Base-by-base conservation (phyloP, 2,888 invertebrate genomes). In the Poecilus cupreus region DNA sequence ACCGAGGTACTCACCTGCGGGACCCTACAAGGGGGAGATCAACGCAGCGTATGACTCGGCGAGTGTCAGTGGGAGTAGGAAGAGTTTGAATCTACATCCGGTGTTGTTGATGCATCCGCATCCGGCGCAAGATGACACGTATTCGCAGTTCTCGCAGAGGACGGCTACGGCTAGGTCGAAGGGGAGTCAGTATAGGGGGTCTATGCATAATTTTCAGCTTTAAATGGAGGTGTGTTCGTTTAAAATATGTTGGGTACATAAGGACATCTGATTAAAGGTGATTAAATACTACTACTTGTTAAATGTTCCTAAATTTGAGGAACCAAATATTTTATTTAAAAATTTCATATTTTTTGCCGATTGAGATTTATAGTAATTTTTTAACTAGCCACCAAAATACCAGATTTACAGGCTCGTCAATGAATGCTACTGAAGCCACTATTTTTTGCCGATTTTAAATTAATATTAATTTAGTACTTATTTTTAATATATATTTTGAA, bases 21-120 rank as follows among this genome's bases (percentile, higher is more conserved):
- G 46, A 18, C 64, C 64, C n/a, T 80, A 80, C 43, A 81, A 81
- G 96, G 97, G 96, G 83, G 96, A 97, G 91, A 94, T 96, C 84
- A 97, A 97, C 90, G 94, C 95, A 85, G 96, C 95, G 5, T 97
- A 95, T 88, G 97, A 97, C 88, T 94, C 94, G 24, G 94, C 95
- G 83, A 96, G 96, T 84, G 93, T 96, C 75, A 94, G 95, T 8
- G 93, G 93, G 3, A 97, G 96, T 0, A 91, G 97, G 79, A 97
- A 97, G 88, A 96, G 96, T 0, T 90, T 97, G 5, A 96, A 96
- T 75, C 90, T 97, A 8, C 96, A 97, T 89, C 97, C 97, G 1
- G 96, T 97, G 6, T 90, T 97, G 72, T 90, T 97, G 85, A 94
- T 96, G 91, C 95, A 95, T 46, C 89, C 88, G 2, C 91, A 91